A percentile compares a stretch with the other conserved stretches of the same genome.
These are phyloP conservation scores for Adelosebastes latens DNA, from an alignment of 2,797 vertebrate species.

Conservation along the genomic window DNA sequence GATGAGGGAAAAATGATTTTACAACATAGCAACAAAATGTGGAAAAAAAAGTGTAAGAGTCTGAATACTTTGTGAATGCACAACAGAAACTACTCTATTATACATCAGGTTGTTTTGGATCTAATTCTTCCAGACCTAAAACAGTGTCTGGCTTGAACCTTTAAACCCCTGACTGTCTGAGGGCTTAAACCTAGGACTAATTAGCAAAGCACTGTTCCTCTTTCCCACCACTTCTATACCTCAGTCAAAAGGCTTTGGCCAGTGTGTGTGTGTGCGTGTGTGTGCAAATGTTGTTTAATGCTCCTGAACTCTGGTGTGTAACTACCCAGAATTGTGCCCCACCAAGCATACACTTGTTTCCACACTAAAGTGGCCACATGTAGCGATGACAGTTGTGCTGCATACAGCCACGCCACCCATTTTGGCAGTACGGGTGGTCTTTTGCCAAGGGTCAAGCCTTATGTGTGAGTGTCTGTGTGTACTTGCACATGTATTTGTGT, in stretches of 20 bases:
- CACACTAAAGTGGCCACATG: slow-evolving; percentile 56
- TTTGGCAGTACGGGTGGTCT: slow-evolving; percentile 43
- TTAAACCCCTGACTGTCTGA: background rate
- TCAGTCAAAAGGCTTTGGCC: slow-evolving; percentile 16
- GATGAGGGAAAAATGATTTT: background rate
- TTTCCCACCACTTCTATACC: slow-evolving; percentile 15
- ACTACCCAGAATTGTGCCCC: slow-evolving; percentile 28
- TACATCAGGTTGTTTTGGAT: background rate
- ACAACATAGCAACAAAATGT: background rate
- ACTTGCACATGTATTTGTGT: slow-evolving; percentile 2
- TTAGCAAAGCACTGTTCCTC: slow-evolving; percentile 27
- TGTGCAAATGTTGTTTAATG: background rate
- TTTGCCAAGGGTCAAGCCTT: slow-evolving; percentile 51
- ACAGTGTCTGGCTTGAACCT: slow-evolving; percentile 23
- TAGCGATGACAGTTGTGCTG: slow-evolving; percentile 25
- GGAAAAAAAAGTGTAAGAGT: too few species aligned
- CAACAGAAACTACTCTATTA: background rate
- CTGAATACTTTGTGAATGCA: background rate
- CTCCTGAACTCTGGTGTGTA: slow-evolving; percentile 4
- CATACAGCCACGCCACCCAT: background rate
- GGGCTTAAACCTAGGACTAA: slow-evolving; percentile 23
- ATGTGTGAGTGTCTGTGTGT: background rate
- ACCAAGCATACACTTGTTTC: slow-evolving; percentile 47
- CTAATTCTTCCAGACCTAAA: slow-evolving; percentile 7
- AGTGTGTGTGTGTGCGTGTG: slow-evolving; percentile 12